Base-by-base conservation (phyloP, 2,888 invertebrate species). In the Silvanus unidentatus region DNA sequence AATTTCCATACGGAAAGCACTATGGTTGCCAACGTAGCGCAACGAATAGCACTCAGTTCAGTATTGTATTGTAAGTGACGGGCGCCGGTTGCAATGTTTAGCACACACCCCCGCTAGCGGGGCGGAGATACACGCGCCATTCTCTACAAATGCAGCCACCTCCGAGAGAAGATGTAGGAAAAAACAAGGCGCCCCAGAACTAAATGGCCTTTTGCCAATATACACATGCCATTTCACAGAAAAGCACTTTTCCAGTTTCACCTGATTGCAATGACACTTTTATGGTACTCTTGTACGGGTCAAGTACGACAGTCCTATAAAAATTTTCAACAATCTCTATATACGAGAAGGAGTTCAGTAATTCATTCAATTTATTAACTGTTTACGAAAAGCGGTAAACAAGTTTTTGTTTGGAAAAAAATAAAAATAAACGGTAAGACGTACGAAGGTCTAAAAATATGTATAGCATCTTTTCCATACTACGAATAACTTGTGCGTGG, bases 21-120 rank as follows among this genome's bases (percentile, higher is more conserved):
- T 55, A 54, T 59, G 57, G 52, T 52, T 52, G 49, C 58, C 54
- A 64, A 57, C 64, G 48, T 56, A 61, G 60, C 62, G 58, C 61
- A 58, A 60, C 65, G 64, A 65, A 67, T 66, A 58, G 60, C 52
- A 42, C 55, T 57, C 57, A 60, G 58, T 63, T 66, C 66, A 64
- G 67, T 66, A 64, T 63, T n/a, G n/a, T 15, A 58, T 61, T 62
- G 61, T 62, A 62, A 62, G 62, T 60, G 57, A 56, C 59, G 59
- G 59, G 56, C 55, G 55, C 58, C 57, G 59, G 48, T 55, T 48
- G 51, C 51, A 52, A 52, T 52, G 52, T 54, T 59, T 57, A 53
- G 55, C 63, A 13, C 52, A 48, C 51, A 48, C 44, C 47, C 45
- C 48, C 52, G 47, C 46, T 45, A 11, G 45, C 47, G 52, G 56